Evolutionary conservation across 2,113 vertebrate genomes (phyloP).

Genomic region (Thinocorus orbignyianus): DNA sequence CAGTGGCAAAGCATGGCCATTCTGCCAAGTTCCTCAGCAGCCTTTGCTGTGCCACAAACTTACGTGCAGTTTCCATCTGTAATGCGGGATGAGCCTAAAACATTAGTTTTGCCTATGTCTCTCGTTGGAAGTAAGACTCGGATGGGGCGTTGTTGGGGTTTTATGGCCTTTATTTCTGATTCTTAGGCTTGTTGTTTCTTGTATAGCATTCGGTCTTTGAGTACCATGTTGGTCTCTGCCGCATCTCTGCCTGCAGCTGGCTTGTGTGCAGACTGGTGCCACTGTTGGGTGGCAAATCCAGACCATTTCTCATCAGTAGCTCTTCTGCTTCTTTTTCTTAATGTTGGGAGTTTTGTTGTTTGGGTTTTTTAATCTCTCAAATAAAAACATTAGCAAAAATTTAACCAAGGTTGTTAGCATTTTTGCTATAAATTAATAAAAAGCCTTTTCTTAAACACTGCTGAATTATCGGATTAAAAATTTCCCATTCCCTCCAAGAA

Average conservation of each 20-base stretch:
- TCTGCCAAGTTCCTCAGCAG: not conserved
- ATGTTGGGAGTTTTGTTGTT: slow-evolving; percentile 69
- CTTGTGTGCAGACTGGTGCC: slow-evolving; percentile 49
- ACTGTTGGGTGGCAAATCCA: slow-evolving; percentile 31
- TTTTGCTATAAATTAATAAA: slow-evolving; percentile 28
- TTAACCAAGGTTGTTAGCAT: slow-evolving; percentile 54
- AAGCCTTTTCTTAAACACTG: not conserved
- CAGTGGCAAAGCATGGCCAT: not conserved
- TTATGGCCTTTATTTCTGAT: slow-evolving; percentile 38
- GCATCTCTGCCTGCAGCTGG: slow-evolving; percentile 49
- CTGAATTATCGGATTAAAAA: not conserved
- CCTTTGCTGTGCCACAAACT: not conserved
- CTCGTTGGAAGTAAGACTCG: not conserved
- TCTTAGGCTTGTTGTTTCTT: slow-evolving; percentile 47
- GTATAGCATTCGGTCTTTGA: not conserved
- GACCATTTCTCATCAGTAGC: slow-evolving; percentile 24
- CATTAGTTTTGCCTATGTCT: not conserved
- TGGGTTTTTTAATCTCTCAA: slow-evolving; percentile 68
- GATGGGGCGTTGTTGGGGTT: not conserved
- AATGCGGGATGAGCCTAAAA: not conserved
- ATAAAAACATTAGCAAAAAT: slow-evolving; percentile 65
- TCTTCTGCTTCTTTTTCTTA: slow-evolving; percentile 63
- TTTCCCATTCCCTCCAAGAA: not conserved
- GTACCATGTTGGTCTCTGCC: slow-evolving; percentile 42
- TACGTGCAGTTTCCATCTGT: not conserved